These are phyloP conservation scores for Sinella curviseta DNA, from an alignment of 1,140 invertebrate genomes.

Conservation along the genomic window DNA sequence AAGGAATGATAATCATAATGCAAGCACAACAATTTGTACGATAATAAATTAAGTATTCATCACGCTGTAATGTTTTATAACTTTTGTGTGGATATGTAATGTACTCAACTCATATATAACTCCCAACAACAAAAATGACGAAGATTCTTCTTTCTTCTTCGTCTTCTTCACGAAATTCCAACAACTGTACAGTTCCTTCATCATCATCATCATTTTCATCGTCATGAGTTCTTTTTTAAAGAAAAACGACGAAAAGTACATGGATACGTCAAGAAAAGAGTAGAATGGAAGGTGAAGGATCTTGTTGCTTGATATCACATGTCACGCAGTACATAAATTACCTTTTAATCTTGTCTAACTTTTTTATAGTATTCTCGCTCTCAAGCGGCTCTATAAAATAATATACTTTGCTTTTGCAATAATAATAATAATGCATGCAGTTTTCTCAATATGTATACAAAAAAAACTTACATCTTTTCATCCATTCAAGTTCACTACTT, in stretches of 20 bases:
- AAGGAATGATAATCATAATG: background rate
- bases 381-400: no score
- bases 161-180: constrained; percentile 21
- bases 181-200: background rate
- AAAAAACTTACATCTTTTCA: no score
- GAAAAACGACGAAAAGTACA: background rate
- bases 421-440: no score
- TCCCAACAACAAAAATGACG: background rate
- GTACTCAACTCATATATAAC: background rate
- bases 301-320: background rate
- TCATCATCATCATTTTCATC: background rate
- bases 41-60: constrained; percentile 20
- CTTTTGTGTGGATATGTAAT: background rate
- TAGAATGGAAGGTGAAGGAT: constrained; percentile 24
- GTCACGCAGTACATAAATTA: constrained; percentile 21
- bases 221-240: background rate
- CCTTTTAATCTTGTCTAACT: background rate
- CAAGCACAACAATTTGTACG: background rate
- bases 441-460: no score
- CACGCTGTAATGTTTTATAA: constrained; percentile 4
- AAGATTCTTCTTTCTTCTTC: no score
- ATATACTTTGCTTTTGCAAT: no score
- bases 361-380: background rate
- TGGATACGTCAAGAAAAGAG: no score
- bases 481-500: no score